Evolutionary conservation across 2,888 invertebrate species (phyloP), one percentile per base, ranked within the genome.

Genomic region (Ganaspis brasiliensis): DNA sequence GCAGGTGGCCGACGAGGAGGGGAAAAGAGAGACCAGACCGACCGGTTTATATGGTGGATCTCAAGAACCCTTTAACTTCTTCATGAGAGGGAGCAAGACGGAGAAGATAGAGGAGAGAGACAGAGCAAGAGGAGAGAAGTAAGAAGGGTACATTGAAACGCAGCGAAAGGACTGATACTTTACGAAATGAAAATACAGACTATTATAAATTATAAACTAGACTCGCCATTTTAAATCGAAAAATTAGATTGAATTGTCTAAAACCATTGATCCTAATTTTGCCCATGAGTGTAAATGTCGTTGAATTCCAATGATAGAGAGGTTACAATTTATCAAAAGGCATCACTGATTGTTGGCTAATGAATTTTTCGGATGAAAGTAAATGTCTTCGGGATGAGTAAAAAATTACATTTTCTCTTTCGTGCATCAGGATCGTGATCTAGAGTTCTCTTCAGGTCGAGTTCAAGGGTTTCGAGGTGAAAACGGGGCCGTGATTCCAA

Each of bases 11-110:
- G 84, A 73, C 59, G 76, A 82, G 87, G 87, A 81, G 87, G 87
- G 87, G 83, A 82, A 80, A 77, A 72, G 83, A 82, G 80, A 83
- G 89, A 91, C 90, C 88, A 88, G 89, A 90, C 89, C 87, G 89
- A 91, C 91, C 91, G 91, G 91, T 91, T 91, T 90, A 87, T 85
- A 86, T 84, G 87, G 87, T 85, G 85, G 88, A 89, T 87, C 86
- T 84, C 77, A 83, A 86, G 87, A 86, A 85, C 86, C 84, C 85
- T 84, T 83, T 67, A 74, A 79, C 78, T 78, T 79, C 73, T 71
- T 72, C 81, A 52, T 74, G 82, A 70, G 84, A 72, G 81, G 78
- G 79, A 83, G 82, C 75, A 59, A 70, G 74, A 78, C 12, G 31
- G 63, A 45, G 56, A 71, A 55, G 12, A 16, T 16, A 52, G 21